phyloP scores from a whole-genome alignment of 2,888 invertebrate genomes.

The Mechanitis messenoides region DNA sequence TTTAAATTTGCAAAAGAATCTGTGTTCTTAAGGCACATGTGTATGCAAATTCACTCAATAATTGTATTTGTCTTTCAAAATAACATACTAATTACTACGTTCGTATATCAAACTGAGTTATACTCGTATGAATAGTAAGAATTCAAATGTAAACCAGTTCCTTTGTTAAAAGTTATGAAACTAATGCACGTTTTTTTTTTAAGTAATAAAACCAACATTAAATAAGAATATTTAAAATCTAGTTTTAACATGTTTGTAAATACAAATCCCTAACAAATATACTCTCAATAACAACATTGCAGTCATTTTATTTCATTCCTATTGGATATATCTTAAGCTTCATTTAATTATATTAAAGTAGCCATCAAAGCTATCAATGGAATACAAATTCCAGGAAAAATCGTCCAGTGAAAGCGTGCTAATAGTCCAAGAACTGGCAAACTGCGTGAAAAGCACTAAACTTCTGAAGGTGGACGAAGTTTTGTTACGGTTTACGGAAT shows the following conservation, averaged over 20 bases:
- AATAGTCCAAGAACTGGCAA: constrained; percentile 39
- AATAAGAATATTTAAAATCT: neutral
- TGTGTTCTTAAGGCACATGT: neutral
- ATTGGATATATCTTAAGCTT: constrained; percentile 16
- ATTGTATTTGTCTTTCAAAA: neutral
- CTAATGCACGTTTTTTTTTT: no score
- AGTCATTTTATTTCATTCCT: constrained; percentile 14
- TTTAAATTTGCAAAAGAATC: neutral
- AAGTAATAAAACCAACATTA: neutral
- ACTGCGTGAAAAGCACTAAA: constrained; percentile 43
- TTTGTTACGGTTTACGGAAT: constrained; percentile 42
- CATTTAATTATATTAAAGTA: constrained; percentile 33
- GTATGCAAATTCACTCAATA: neutral
- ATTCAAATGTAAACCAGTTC: no score
- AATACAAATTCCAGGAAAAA: constrained; percentile 33
- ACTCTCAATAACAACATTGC: constrained; percentile 12
- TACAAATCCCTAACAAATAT: constrained; percentile 3
- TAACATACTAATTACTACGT: neutral
- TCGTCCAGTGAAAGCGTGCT: constrained; percentile 35
- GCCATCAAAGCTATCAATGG: constrained; percentile 30
- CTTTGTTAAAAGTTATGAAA: no score
- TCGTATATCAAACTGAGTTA: no score
- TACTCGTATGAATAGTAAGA: no score
- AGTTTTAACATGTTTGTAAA: no score
- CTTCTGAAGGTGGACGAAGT: constrained; percentile 64